Evolutionary conservation across 2,888 invertebrate species (phyloP), one percentile per base, ranked within the genome.

Genomic region (Choreutis nemorana): DNA sequence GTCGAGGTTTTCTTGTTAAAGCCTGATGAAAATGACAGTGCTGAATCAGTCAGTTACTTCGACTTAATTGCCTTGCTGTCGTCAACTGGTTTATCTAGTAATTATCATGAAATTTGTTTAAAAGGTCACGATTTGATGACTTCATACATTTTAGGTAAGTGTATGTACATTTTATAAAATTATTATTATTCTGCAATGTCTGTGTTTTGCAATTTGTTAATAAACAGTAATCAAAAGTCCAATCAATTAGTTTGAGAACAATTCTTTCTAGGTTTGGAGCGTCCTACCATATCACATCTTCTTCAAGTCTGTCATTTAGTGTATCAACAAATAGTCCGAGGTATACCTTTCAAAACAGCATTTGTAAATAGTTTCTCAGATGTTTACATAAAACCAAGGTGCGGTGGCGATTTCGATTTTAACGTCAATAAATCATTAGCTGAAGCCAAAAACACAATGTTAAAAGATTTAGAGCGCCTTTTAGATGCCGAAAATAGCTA

Each of bases 1-100:
- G 86, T 99, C 0, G 99, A 99, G 79, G 88, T 99, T 45, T 80
- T 60, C 39, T 39, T 80, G 23, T 34, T 77, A 1, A 50, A 59
- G 31, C 41, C 59, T 6, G 14, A 14, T 14, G 73, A 72, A 27
- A 71, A 72, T 15, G 53, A 34, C 32, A 60, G 64, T 33, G 38
- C 46, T 3, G 68, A 75, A 29, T 64, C 63, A 1, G 44, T 75
- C 34, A 56, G 67, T 2, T 60, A 56, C 36, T 55, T 78, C 48
- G 81, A 81, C 47, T 55, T 81, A 34, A 57, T 59, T 9, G 73
- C 72, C 10, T 39, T 81, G 32, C 35, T 81, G 18, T 55, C 62
- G 2, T 75, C 77, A 0, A 58, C 63, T 36, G 81, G 75, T 2
- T 46, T 81, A 16, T 63, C 70, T 1, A 48, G 46, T 39, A 47